Percentiles rank a stretch among this genome's conserved stretches.
These are phyloP conservation scores for Schizothorax lantsangensis DNA, from an alignment of 2,797 vertebrate genomes.

Conservation along the genomic window DNA sequence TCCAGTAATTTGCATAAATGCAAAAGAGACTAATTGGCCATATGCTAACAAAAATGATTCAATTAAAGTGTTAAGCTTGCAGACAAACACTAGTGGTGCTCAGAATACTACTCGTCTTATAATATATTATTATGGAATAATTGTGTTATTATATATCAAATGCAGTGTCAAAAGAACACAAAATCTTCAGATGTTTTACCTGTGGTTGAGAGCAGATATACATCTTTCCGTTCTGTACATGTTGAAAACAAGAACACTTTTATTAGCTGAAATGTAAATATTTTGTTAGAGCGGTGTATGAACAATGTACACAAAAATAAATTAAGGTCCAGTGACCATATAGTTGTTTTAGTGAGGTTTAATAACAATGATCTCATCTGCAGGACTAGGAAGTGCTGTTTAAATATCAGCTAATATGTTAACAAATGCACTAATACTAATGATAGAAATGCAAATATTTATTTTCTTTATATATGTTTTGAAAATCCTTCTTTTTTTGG, in stretches of 20 bases:
- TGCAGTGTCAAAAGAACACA: neutral
- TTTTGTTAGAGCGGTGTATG: neutral
- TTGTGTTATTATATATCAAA: neutral
- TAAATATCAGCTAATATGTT: neutral
- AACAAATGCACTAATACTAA: neutral
- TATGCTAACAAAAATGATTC: slow-evolving; percentile 3
- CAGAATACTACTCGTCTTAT: neutral
- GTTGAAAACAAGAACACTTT: neutral
- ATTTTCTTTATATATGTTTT: neutral
- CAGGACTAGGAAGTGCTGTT: neutral
- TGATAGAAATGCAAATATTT: neutral
- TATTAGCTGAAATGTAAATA: neutral
- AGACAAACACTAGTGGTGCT: neutral
- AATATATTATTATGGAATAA: neutral
- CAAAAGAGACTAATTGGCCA: slow-evolving; percentile 24
- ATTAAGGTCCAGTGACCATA: neutral
- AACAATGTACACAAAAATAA: neutral
- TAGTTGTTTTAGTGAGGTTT: neutral
- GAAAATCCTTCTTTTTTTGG: neutral
- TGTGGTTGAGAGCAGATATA: neutral
- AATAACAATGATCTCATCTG: neutral
- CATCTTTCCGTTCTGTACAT: neutral
- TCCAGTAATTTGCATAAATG: slow-evolving; percentile 16
- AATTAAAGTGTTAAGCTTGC: slow-evolving; percentile 22
- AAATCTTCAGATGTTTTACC: neutral